phyloP scores from a whole-genome alignment of 2,113 vertebrate species.

The Chaetodon auriga region DNA sequence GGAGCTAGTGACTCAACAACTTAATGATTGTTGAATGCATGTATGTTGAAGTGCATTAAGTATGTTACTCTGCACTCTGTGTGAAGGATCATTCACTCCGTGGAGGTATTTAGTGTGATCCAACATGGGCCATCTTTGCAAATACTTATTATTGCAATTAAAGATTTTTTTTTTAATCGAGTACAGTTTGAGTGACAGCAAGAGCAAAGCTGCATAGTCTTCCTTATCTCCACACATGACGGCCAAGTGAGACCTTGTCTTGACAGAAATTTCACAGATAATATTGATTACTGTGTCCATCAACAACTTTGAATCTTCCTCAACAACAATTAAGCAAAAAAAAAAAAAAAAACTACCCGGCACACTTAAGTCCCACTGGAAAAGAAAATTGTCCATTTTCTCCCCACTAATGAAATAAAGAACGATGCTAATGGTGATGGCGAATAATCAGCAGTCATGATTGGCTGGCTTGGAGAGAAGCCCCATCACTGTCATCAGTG shows the following conservation, averaged over 20 bases:
- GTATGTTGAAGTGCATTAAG: neutral
- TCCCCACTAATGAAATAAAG: neutral
- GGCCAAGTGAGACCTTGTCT: neutral
- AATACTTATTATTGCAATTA: too few species aligned
- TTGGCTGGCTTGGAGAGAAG: neutral
- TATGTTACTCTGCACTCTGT: neutral
- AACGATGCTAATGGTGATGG: neutral
- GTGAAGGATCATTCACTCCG: neutral
- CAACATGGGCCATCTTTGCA: too few species aligned
- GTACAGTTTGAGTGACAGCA: conserved; percentile 11
- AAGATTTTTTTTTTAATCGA: neutral
- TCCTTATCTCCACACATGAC: conserved; percentile 17
- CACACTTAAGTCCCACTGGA: neutral
- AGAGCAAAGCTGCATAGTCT: neutral
- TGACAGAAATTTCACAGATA: neutral
- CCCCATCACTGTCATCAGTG: neutral
- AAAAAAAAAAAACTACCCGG: neutral
- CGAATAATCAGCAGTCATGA: neutral
- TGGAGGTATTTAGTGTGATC: too few species aligned
- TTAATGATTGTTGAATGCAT: neutral
- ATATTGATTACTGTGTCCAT: conserved; percentile 2
- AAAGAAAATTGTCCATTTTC: neutral
- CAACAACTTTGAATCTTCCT: neutral
- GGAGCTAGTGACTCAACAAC: neutral
- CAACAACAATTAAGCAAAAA: conserved; percentile 5